Conservation (phyloP, 2,888 invertebrate genomes). For the Scotopteryx bipunctaria region DNA sequence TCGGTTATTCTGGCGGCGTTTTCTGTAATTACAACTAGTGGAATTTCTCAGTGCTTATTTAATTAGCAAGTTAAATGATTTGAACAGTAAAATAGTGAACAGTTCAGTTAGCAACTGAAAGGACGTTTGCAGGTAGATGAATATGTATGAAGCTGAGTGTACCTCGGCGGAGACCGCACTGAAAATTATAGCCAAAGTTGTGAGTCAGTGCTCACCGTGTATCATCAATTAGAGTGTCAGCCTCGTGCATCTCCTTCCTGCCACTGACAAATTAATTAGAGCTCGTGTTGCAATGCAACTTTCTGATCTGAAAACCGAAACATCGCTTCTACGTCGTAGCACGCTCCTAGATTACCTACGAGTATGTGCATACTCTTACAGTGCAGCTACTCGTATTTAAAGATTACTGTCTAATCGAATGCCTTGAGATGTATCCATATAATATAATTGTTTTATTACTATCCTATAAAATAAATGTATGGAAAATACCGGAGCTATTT, state of each 20-base stretch:
- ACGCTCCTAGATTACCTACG: constrained; percentile 6
- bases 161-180: constrained; percentile 34
- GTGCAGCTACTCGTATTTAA: neutral
- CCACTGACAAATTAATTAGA: constrained; percentile 28
- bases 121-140: constrained; percentile 38
- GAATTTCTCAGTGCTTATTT: constrained; percentile 13
- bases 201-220: constrained; percentile 37
- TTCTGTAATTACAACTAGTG: constrained; percentile 14
- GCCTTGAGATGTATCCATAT: too few species aligned
- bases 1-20: constrained; percentile 8
- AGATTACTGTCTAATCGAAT: too few species aligned
- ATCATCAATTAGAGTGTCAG: constrained; percentile 43
- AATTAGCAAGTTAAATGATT: constrained; percentile 26
- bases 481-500: too few species aligned
- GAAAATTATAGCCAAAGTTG: constrained; percentile 48
- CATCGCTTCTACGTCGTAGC: constrained; percentile 3
- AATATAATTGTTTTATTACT: too few species aligned
- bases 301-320: constrained; percentile 18
- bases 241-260: constrained; percentile 34
- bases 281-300: constrained; percentile 18
- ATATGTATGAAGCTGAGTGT: constrained; percentile 39
- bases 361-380: constrained; percentile 1
- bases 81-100: constrained; percentile 19
- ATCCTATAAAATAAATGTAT: too few species aligned
- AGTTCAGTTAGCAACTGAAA: constrained; percentile 30